Evolutionary conservation across 2,113 vertebrate genomes (phyloP).

Genomic region (Hepsetus odoe): DNA sequence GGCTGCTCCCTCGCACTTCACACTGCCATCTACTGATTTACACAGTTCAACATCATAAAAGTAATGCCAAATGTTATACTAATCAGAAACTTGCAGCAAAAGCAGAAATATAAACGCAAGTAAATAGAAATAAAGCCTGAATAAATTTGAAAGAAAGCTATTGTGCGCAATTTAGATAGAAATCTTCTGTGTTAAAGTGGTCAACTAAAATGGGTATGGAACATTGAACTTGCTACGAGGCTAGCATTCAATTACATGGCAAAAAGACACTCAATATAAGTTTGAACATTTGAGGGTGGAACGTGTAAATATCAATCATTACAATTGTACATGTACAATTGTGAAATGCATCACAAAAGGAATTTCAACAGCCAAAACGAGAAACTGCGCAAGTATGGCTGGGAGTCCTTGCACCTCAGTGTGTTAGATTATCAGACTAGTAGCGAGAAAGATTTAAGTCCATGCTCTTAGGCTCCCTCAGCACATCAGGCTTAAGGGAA

Average conservation of each 20-base stretch:
- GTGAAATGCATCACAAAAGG: not conserved
- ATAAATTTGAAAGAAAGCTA: no score
- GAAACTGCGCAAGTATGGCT: not conserved
- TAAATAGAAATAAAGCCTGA: no score
- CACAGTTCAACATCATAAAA: not conserved
- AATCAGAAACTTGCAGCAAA: not conserved
- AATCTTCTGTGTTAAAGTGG: no score
- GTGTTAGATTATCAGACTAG: not conserved
- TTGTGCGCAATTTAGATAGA: no score
- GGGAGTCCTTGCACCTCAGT: constrained; percentile 20
- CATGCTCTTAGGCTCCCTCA: constrained; percentile 12
- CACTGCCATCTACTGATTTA: constrained; percentile 2
- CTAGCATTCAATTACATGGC: no score
- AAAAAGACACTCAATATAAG: no score
- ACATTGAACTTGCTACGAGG: no score
- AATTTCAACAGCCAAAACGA: not conserved
- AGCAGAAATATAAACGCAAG: not conserved
- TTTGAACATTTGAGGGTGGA: no score
- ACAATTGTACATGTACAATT: no score
- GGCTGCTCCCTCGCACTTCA: not conserved
- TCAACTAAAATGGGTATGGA: no score
- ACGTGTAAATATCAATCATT: no score
- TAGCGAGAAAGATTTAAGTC: not conserved
- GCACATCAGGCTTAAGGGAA: constrained; percentile 14
- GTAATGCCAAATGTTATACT: not conserved